phyloP scores from a whole-genome alignment of 2,888 invertebrate species.

The Drosophila subquinaria region DNA sequence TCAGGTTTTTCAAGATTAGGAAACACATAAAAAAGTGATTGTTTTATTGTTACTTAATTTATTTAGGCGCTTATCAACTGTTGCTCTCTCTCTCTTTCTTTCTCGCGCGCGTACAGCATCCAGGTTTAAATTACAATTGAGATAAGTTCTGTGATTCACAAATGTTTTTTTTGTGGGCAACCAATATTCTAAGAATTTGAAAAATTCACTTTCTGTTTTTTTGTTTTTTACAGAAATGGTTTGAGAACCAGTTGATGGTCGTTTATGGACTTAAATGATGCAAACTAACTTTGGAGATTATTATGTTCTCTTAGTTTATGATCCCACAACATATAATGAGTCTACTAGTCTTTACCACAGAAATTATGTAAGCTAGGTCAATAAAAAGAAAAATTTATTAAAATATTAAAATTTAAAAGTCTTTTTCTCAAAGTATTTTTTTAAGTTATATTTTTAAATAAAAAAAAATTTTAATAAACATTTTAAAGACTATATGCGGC shows the following conservation, averaged over 20 bases:
- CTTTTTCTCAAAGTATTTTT: no score
- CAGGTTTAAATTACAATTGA: neutral
- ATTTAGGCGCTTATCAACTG: constrained; percentile 25
- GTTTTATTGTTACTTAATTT: neutral
- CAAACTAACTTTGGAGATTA: neutral
- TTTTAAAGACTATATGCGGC: no score
- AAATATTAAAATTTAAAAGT: no score
- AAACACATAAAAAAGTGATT: constrained; percentile 2
- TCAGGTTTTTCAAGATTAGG: constrained; percentile 34
- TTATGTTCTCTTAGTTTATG: neutral
- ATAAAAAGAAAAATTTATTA: no score
- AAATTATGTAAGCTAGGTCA: neutral
- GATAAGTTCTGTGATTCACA: constrained; percentile 19
- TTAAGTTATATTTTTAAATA: no score
- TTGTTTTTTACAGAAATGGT: neutral
- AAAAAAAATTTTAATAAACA: no score
- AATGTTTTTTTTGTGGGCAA: constrained; percentile 5
- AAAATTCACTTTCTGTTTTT: constrained; percentile 6
- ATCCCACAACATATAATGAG: neutral
- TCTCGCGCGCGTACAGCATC: neutral
- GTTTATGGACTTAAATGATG: neutral
- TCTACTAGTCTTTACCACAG: no score
- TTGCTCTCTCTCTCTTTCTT: neutral
- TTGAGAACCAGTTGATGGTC: neutral
- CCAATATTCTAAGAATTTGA: constrained; percentile 15